These are phyloP conservation scores for Merops nubicus DNA, from an alignment of 2,113 vertebrate species.

Conservation along the genomic window DNA sequence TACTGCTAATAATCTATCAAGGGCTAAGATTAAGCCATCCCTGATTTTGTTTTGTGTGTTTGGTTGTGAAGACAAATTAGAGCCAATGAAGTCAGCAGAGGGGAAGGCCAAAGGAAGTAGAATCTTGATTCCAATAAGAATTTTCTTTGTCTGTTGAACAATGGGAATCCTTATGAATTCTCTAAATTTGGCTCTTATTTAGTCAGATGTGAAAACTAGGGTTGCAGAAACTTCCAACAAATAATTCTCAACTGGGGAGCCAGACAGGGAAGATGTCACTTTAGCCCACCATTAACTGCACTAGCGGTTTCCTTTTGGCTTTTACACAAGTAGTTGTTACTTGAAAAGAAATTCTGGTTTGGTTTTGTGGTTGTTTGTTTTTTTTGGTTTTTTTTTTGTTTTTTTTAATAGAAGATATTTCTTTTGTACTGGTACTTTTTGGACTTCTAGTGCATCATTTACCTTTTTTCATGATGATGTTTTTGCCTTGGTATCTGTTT, in stretches of 20 bases:
- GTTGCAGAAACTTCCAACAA: background rate
- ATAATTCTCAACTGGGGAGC: background rate
- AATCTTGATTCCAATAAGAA: conserved; percentile 53
- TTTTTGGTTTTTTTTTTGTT: no score
- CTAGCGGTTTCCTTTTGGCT: background rate
- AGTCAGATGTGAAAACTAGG: background rate
- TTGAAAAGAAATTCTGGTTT: background rate
- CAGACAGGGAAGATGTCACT: background rate
- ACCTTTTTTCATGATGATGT: background rate
- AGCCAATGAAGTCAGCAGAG: conserved; percentile 49
- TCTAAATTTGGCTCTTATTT: conserved; percentile 19
- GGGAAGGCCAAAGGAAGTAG: conserved; percentile 61
- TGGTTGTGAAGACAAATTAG: background rate
- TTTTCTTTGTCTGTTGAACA: conserved; percentile 44
- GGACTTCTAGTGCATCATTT: background rate
- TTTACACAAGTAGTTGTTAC: background rate
- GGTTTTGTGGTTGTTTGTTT: rapidly evolving
- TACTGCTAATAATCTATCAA: conserved; percentile 33
- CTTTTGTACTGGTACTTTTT: background rate
- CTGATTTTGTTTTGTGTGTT: background rate
- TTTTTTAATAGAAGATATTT: background rate
- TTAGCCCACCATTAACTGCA: background rate
- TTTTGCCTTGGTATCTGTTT: no score
- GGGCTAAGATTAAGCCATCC: conserved; percentile 32
- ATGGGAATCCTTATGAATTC: conserved; percentile 28